Base-by-base conservation (phyloP, 2,797 vertebrate genomes). In the Sciurus carolinensis region DNA sequence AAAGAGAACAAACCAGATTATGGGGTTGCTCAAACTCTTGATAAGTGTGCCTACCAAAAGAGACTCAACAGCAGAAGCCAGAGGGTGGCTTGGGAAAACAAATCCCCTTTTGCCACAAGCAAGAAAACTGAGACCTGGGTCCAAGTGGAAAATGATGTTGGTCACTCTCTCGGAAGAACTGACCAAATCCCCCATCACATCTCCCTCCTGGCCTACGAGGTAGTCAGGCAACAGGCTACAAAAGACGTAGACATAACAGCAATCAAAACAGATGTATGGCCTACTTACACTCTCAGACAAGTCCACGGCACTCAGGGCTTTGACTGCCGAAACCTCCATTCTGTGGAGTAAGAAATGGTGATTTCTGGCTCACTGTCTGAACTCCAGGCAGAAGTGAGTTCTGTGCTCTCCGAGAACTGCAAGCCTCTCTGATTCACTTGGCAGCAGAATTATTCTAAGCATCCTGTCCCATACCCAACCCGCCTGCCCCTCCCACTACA, bases 391-490 rank as follows among this genome's bases (percentile, higher is more conserved):
- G 92, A 90, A 97, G 94, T 85, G 80, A 62, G 87, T 82, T 96
- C 94, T 28, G 84, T 86, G 90, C 97, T 94, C 92, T 89, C 92
- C 85, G 88, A 98, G 86, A 87, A 90, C 95, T 97, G 92, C 83
- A 20, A 97, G 42, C 84, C 92, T 97, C 94, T 93, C 89, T 97
- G 96, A 98, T 98, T 98, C 97, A 98, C 97, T 96, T 97, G 96
- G 98, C 97, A 98, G 97, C 44, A 93, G 94, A 98, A 98, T 98
- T 98, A 98, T 98, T 98, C 97, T 94, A 98, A 98, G 97, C 85
- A 42, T 97, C 97, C 96, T 97, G 98, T 97, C 98, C 96, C 94
- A 9, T 95, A 98, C 93, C 97, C 97, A 96, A 94, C 97, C 84
- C n/a, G 73, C 39, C 72, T 44, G 97, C 84, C 92, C 95, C 98